Evolutionary conservation across 2,113 vertebrate species (phyloP).

Genomic region (Grammomys surdaster): DNA sequence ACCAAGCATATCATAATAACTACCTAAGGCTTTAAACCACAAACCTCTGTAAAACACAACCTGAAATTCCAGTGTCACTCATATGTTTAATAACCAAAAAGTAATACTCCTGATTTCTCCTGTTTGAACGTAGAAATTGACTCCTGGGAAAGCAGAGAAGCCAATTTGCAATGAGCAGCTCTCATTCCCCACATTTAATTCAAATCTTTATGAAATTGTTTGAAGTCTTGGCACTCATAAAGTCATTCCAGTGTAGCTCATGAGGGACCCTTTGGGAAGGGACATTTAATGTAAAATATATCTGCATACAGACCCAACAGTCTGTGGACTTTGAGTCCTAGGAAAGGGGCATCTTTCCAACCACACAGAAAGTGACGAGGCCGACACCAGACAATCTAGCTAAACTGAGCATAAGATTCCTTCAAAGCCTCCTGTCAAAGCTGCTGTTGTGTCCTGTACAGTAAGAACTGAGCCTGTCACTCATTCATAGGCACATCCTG

Average conservation of each 20-base stretch:
- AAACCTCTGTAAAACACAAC: slow-evolving; percentile 65
- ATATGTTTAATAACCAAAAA: slow-evolving; percentile 72
- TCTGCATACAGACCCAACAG: slow-evolving; percentile 43
- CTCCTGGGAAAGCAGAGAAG: slow-evolving; percentile 79
- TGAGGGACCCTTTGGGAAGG: slow-evolving; percentile 29
- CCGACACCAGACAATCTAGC: background rate
- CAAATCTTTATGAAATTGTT: slow-evolving; percentile 79
- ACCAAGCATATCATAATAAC: slow-evolving; percentile 44
- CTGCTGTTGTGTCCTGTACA: background rate
- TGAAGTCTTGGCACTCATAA: slow-evolving; percentile 72
- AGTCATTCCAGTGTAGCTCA: slow-evolving; percentile 53
- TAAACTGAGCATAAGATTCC: background rate
- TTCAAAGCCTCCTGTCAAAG: background rate
- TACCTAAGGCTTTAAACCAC: slow-evolving; percentile 59
- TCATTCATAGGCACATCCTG: background rate
- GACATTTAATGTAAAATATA: slow-evolving; percentile 71
- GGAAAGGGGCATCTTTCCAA: slow-evolving; percentile 28
- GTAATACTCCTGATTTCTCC: slow-evolving; percentile 67
- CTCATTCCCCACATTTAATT: slow-evolving; percentile 82
- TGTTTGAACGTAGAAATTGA: slow-evolving; percentile 80
- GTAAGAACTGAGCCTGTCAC: background rate
- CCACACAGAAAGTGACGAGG: background rate
- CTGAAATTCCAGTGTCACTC: slow-evolving; percentile 69
- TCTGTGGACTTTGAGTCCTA: background rate
- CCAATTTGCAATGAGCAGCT: slow-evolving; percentile 77